phyloP scores from a whole-genome alignment of 1,140 invertebrate species.

The Homarus americanus region DNA sequence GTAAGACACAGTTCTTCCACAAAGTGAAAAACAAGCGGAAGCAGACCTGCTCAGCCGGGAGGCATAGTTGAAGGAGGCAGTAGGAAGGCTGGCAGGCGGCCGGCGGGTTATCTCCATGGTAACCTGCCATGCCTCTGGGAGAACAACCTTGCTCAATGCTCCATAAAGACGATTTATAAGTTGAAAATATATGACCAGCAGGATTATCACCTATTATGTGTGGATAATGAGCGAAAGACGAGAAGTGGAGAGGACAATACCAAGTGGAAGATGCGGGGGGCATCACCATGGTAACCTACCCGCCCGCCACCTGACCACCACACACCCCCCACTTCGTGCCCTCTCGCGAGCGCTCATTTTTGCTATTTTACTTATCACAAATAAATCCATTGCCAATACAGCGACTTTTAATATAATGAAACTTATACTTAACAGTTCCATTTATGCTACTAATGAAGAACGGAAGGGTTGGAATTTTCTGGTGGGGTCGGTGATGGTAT shows the following conservation, averaged over 20 bases:
- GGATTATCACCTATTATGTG: too few relatives aligned
- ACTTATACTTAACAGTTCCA: too few relatives aligned
- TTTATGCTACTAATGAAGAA: too few relatives aligned
- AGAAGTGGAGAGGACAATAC: background rate
- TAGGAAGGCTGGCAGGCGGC: background rate
- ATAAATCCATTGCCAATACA: too few relatives aligned
- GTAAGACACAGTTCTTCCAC: too few relatives aligned
- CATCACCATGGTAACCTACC: conserved; percentile 1
- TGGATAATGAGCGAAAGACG: background rate
- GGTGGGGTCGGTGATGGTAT: too few relatives aligned
- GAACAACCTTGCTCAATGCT: too few relatives aligned
- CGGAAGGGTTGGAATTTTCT: too few relatives aligned
- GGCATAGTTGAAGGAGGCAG: background rate
- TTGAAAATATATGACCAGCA: too few relatives aligned
- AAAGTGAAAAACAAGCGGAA: background rate
- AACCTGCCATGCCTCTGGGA: too few relatives aligned
- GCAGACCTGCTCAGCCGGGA: background rate
- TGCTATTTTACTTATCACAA: background rate
- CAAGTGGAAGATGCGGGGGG: background rate
- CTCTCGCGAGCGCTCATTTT: background rate
- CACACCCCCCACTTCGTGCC: background rate
- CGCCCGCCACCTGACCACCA: background rate
- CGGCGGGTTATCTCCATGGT: background rate
- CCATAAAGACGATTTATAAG: too few relatives aligned
- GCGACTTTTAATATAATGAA: too few relatives aligned